phyloP scores from a whole-genome alignment of 2,888 invertebrate species.

The Chamaedrilus cognettii region DNA sequence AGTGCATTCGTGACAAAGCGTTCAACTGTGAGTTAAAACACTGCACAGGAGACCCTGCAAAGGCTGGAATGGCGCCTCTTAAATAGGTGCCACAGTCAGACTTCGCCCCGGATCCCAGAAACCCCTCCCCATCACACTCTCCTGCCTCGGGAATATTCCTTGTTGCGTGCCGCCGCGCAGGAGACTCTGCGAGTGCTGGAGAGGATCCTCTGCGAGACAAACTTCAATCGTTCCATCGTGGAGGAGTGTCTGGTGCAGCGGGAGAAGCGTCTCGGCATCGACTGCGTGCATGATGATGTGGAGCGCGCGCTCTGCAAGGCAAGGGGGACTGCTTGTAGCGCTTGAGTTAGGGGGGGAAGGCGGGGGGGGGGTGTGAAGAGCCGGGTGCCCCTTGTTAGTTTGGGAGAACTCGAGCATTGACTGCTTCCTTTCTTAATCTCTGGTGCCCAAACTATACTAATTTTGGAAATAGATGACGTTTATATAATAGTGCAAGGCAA shows the following conservation, averaged over 20 bases:
- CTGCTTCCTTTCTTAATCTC: background rate
- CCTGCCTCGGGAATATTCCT: too few relatives aligned
- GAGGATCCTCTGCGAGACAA: constrained; percentile 75
- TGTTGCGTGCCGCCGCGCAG: constrained; percentile 54
- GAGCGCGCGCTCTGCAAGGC: constrained; percentile 78
- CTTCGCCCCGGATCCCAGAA: too few relatives aligned
- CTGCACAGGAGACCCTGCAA: too few relatives aligned
- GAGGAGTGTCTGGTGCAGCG: constrained; percentile 93
- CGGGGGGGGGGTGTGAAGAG: constrained; percentile 1
- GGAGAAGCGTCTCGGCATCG: constrained; percentile 84
- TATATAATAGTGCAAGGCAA: too few relatives aligned
- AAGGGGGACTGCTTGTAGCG: constrained; percentile 28
- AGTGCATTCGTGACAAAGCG: too few relatives aligned
- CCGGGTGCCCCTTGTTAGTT: too few relatives aligned
- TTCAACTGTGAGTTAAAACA: too few relatives aligned
- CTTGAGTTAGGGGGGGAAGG: background rate
- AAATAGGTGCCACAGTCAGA: too few relatives aligned
- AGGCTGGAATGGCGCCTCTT: too few relatives aligned
- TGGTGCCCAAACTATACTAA: background rate
- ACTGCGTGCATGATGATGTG: constrained; percentile 87
- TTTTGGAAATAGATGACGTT: too few relatives aligned
- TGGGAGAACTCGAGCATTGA: too few relatives aligned
- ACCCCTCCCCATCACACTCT: too few relatives aligned
- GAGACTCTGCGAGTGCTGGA: constrained; percentile 66
- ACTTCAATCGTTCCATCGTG: constrained; percentile 86